Evolutionary conservation across 2,113 vertebrate species (phyloP).

Genomic region (Pluvialis apricaria): DNA sequence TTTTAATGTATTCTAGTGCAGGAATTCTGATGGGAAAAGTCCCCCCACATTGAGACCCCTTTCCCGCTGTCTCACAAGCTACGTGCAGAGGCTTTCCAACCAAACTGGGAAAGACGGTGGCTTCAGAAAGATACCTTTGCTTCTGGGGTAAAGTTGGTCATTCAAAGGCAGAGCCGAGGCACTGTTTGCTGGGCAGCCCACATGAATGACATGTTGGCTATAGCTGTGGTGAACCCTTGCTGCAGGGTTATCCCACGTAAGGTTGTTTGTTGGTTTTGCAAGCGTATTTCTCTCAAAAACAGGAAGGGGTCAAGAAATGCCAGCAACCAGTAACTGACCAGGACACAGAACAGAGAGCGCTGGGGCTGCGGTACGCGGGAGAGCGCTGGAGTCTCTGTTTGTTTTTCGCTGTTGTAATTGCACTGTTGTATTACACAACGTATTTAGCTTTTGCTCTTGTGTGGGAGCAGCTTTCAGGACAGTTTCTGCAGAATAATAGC

Average conservation of each 20-base stretch:
- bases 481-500: constrained; percentile 23
- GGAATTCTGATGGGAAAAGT: neutral
- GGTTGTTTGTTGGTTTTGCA: constrained; percentile 1
- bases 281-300: constrained; percentile 10
- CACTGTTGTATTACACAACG: neutral
- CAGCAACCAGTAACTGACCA: neutral
- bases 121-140: neutral
- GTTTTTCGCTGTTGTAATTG: neutral
- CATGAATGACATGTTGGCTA: neutral
- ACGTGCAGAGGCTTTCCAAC: neutral
- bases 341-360: neutral
- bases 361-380: accelerated
- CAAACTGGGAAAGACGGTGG: neutral
- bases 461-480: constrained; percentile 7
- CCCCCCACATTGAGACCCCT: neutral
- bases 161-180: neutral
- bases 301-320: neutral
- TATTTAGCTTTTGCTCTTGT: neutral
- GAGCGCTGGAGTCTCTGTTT: neutral
- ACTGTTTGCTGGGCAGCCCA: neutral
- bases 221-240: neutral
- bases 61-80: neutral
- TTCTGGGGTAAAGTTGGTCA: neutral
- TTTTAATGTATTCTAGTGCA: neutral
- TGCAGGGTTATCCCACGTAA: neutral